A percentile compares a stretch with the other conserved stretches of the same genome.
Conservation (phyloP, 2,113 vertebrate species). For the Hyaena hyaena region DNA sequence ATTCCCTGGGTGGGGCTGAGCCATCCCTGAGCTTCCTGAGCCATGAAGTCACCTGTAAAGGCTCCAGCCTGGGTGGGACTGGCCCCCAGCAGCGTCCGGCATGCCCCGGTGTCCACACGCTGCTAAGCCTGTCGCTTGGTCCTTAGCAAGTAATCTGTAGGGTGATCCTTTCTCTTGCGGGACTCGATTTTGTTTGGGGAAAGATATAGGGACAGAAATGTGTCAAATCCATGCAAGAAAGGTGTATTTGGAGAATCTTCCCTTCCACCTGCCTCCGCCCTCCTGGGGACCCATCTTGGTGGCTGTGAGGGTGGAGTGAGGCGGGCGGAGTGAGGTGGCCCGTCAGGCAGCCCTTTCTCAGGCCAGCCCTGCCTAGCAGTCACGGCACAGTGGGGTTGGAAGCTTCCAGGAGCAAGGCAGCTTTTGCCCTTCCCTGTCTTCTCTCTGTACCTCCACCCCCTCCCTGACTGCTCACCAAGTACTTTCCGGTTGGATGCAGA, state of each 20-base stretch:
- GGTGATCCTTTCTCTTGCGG: neutral
- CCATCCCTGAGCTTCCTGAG: no score
- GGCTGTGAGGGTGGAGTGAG: neutral
- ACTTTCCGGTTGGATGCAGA: neutral
- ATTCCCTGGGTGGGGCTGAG: neutral
- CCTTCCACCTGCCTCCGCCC: neutral
- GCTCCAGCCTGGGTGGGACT: neutral
- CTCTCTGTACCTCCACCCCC: neutral
- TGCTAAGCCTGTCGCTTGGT: neutral
- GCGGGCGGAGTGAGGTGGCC: no score
- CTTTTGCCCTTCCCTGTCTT: neutral
- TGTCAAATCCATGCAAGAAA: neutral
- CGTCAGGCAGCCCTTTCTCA: neutral
- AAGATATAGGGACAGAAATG: neutral
- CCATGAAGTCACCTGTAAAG: no score
- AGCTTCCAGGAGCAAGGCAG: neutral
- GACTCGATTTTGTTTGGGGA: neutral
- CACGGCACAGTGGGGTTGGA: neutral
- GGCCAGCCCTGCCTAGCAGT: no score
- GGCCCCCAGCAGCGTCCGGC: neutral
- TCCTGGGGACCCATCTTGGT: neutral
- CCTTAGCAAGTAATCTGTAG: neutral
- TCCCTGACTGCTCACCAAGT: neutral
- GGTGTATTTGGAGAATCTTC: neutral
- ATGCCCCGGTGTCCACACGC: neutral